A percentile compares a stretch with the other conserved stretches of the same genome.
Evolutionary conservation across 2,888 invertebrate genomes (phyloP).

Genomic region (Eilema sororculum): DNA sequence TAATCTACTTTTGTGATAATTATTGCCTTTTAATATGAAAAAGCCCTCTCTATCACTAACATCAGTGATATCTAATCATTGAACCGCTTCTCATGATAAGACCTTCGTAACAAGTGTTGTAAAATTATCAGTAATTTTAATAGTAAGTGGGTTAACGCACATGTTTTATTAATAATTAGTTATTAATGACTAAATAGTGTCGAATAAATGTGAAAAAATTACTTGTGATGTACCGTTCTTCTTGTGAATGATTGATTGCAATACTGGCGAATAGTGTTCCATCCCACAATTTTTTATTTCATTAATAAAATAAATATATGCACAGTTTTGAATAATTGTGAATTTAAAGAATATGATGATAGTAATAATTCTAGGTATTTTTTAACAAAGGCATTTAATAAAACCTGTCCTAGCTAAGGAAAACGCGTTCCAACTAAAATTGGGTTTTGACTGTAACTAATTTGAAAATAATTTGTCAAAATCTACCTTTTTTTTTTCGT

Average conservation of each 20-base stretch:
- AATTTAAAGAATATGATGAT: no score
- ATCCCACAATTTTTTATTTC: no score
- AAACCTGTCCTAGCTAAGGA: no score
- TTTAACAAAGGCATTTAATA: no score
- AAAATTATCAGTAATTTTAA: constrained; percentile 11
- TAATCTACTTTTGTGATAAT: background rate
- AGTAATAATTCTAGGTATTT: no score
- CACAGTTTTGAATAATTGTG: no score
- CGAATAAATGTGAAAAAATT: background rate
- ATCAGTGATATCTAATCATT: constrained; percentile 10
- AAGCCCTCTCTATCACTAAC: background rate
- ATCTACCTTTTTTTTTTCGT: no score
- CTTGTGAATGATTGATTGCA: background rate
- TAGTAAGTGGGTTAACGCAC: constrained; percentile 10
- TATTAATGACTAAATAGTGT: background rate
- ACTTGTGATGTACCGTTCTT: background rate
- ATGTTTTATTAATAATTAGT: background rate
- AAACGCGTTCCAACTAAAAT: no score
- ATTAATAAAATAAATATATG: no score
- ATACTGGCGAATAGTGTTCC: background rate
- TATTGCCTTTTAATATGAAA: background rate
- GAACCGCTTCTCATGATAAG: constrained; percentile 6
- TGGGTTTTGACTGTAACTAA: no score
- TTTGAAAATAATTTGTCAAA: no score
- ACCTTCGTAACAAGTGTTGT: background rate